A percentile compares a stretch with the other conserved stretches of the same genome.
These are phyloP conservation scores for Sus scrofa DNA, from an alignment of 2,113 vertebrate species.

Conservation along the genomic window T2T-Sscrofa CM000830.6:123181001-123181500, in stretches of 20 bases:
- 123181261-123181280: not conserved
- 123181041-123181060: not conserved
- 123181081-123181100: not conserved
- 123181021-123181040: not conserved
- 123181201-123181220: not conserved
- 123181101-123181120: not conserved
- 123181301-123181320: not conserved
- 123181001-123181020: not conserved
- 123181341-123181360: not conserved
- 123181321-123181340: not conserved
- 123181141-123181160: not conserved
- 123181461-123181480: not conserved
- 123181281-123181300: not conserved
- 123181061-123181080: not conserved
- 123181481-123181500: conserved; percentile 35
- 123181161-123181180: not conserved
- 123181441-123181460: not conserved
- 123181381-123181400: not conserved
- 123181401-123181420: not conserved
- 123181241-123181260: not conserved
- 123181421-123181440: conserved; percentile 3
- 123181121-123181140: not conserved
- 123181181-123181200: not conserved
- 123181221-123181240: not conserved
- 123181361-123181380: conserved; percentile 21